Evolutionary conservation across 2,113 vertebrate species (phyloP).

Genomic region (Psammodynastes pulverulentus): DNA sequence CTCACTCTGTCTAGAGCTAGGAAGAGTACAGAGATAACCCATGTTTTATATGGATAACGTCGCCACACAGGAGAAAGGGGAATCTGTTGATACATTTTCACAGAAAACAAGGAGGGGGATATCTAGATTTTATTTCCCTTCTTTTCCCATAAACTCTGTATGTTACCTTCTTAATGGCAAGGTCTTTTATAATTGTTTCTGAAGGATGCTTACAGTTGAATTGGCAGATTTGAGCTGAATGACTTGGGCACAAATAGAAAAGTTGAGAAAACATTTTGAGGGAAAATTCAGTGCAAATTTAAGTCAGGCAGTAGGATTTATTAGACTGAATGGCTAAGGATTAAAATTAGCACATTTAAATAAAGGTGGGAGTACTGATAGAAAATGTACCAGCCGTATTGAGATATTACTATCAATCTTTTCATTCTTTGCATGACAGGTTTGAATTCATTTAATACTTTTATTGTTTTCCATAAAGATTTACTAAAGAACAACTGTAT

Average conservation of each 20-base stretch:
- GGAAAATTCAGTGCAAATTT: not conserved
- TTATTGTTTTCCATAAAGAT: not conserved
- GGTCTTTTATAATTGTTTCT: not conserved
- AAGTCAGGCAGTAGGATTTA: not conserved
- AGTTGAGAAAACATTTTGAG: constrained; percentile 4
- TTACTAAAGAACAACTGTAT: not conserved
- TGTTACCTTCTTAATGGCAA: too few species aligned
- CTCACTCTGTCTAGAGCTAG: too few species aligned
- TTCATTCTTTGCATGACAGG: constrained; percentile 15
- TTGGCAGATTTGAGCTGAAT: not conserved
- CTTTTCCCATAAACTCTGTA: not conserved
- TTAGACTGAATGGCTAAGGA: constrained; percentile 19
- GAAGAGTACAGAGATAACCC: too few species aligned
- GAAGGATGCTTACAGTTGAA: not conserved
- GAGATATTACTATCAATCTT: not conserved
- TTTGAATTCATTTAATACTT: constrained; percentile 26
- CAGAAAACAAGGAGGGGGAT: not conserved
- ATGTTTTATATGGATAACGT: not conserved
- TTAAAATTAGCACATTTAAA: constrained; percentile 11
- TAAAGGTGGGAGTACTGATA: not conserved
- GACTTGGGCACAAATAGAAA: constrained; percentile 1
- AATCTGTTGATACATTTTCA: not conserved
- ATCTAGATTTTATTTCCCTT: not conserved
- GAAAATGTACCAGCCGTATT: not conserved
- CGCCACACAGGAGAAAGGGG: too few species aligned